These are phyloP conservation scores for Eleginops maclovinus DNA, from an alignment of 2,113 vertebrate species.

Conservation along the genomic window DNA sequence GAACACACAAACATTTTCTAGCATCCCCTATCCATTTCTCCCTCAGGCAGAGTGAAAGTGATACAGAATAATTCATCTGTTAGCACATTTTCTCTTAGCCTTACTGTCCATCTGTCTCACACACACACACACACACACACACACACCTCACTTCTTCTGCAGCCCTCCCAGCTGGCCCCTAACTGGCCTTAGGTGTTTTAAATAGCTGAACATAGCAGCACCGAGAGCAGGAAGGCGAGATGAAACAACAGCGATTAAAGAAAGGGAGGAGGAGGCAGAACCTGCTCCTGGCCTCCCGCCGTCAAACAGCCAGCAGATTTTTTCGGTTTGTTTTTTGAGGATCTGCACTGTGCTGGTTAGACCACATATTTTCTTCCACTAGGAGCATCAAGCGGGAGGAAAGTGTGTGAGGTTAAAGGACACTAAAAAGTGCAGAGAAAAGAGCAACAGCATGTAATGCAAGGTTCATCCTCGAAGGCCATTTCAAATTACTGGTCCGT, in stretches of 20 bases:
- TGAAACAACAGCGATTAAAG: slow-evolving; percentile 63
- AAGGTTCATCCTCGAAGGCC: slow-evolving; percentile 58
- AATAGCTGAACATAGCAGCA: slow-evolving; percentile 62
- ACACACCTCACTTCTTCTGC: slow-evolving; percentile 9
- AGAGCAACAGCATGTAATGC: slow-evolving; percentile 28
- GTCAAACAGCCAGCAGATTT: slow-evolving; percentile 24
- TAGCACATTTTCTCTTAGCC: slow-evolving; percentile 36
- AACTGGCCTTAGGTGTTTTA: slow-evolving; percentile 68
- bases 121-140: background rate
- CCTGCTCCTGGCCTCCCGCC: slow-evolving; percentile 38
- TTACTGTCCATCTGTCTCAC: slow-evolving; percentile 8
- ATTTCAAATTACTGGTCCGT: slow-evolving; percentile 46
- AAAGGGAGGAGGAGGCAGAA: slow-evolving; percentile 37
- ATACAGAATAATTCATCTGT: slow-evolving; percentile 51
- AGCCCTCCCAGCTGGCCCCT: slow-evolving; percentile 57
- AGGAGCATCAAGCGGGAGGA: slow-evolving; percentile 5
- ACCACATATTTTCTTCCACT: slow-evolving; percentile 33
- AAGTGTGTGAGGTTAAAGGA: slow-evolving; percentile 19
- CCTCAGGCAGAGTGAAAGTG: slow-evolving; percentile 17
- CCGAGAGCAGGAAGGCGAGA: slow-evolving; percentile 41
- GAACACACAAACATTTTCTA: slow-evolving; percentile 14
- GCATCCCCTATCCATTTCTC: slow-evolving; percentile 12
- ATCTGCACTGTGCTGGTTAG: slow-evolving; percentile 12
- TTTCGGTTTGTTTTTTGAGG: slow-evolving; percentile 22
- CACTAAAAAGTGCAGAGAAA: slow-evolving; percentile 43